Evolutionary conservation across 2,113 vertebrate species (phyloP).

Genomic region (Eulemur macaco): DNA sequence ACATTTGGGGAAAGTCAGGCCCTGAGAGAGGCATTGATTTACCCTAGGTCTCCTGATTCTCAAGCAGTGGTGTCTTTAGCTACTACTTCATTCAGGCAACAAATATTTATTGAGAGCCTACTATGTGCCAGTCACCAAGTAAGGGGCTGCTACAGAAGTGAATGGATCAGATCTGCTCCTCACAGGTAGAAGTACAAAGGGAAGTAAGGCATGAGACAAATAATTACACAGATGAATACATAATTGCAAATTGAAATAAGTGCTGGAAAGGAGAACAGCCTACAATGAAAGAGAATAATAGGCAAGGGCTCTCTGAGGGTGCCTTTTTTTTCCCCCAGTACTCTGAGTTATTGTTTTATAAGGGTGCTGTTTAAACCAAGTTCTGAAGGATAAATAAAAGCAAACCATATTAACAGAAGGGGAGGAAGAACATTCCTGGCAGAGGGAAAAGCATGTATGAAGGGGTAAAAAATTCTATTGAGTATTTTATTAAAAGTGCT

Average conservation of each 20-base stretch:
- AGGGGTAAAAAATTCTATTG: background rate
- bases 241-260: background rate
- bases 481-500: background rate
- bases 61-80: background rate
- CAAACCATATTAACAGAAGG: background rate
- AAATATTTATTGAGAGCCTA: background rate
- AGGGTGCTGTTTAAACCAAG: background rate
- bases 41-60: background rate
- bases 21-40: background rate
- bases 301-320: background rate
- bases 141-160: background rate
- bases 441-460: background rate
- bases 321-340: background rate
- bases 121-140: background rate
- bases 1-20: background rate
- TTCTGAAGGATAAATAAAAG: background rate
- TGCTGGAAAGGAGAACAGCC: background rate
- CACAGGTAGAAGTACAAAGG: background rate
- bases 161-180: background rate
- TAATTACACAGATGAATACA: background rate
- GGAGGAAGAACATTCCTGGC: background rate
- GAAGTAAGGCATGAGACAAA: background rate
- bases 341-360: too few species aligned
- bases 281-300: background rate
- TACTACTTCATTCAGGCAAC: background rate